Conservation (phyloP, 37 sponge, comb jelly and placozoan species). For the Cliona cf. orientalis region DNA sequence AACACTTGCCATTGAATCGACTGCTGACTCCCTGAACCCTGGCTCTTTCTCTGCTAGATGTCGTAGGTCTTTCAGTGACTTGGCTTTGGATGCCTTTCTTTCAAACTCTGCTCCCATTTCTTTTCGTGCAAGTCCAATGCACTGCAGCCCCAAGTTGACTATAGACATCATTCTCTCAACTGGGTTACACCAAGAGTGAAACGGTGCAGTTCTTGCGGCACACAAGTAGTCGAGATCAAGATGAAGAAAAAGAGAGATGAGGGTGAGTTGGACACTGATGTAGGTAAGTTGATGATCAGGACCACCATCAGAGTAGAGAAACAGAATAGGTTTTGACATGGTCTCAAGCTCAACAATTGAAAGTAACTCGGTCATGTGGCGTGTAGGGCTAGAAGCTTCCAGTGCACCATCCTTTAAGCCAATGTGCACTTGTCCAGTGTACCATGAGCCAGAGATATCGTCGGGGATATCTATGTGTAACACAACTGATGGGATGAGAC, state of each 20-base stretch:
- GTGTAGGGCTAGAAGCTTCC: no score
- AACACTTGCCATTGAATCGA: slow-evolving; percentile 11
- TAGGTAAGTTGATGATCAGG: slow-evolving; percentile 32
- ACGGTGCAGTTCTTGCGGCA: slow-evolving; percentile 42
- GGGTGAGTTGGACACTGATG: slow-evolving; percentile 22
- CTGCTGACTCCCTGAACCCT: neutral
- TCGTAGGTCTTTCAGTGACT: slow-evolving; percentile 3
- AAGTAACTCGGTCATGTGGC: no score
- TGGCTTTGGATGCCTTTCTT: neutral
- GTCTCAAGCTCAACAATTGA: no score
- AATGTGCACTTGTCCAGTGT: no score
- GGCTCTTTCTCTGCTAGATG: slow-evolving; percentile 3
- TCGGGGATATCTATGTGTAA: slow-evolving; percentile 35
- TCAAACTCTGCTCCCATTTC: slow-evolving; percentile 37
- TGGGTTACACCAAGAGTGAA: slow-evolving; percentile 44
- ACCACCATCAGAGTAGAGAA: slow-evolving; percentile 31
- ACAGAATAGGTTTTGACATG: no score
- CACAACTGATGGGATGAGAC: slow-evolving; percentile 11
- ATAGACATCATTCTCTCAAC: slow-evolving; percentile 45
- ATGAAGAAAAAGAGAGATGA: slow-evolving; percentile 36
- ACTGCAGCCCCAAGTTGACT: slow-evolving; percentile 51
- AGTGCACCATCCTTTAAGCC: no score
- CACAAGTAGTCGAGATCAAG: slow-evolving; percentile 53
- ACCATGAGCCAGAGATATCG: slow-evolving; percentile 37
- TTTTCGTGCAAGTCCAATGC: slow-evolving; percentile 33